A percentile compares a stretch with the other conserved stretches of the same genome.
Evolutionary conservation across 2,113 vertebrate genomes (phyloP).

Genomic region (Brachionichthys hirsutus): DNA sequence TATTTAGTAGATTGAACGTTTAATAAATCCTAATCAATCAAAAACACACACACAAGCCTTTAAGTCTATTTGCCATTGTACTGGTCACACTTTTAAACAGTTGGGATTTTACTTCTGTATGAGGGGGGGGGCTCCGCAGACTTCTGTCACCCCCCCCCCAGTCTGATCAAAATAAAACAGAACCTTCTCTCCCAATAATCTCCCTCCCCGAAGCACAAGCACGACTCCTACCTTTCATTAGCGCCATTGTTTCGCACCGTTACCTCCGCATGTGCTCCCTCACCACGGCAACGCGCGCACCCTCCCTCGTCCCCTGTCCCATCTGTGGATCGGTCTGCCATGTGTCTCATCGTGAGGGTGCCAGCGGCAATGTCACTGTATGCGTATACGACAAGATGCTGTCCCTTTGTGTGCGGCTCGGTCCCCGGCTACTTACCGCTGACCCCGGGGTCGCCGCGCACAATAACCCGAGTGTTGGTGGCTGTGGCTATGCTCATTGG

Average conservation of each 20-base stretch:
- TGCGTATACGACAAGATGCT: slow-evolving; percentile 72
- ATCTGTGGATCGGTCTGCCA: slow-evolving; percentile 78
- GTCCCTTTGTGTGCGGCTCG: slow-evolving; percentile 61
- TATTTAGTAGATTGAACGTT: slow-evolving; percentile 1
- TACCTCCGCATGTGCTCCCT: slow-evolving; percentile 73
- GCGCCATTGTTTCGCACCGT: slow-evolving; percentile 75
- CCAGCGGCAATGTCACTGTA: slow-evolving; percentile 72
- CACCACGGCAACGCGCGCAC: slow-evolving; percentile 65
- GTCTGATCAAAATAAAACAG: slow-evolving; percentile 60
- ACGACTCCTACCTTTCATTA: slow-evolving; percentile 71
- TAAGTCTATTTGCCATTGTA: slow-evolving; percentile 56
- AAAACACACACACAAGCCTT: slow-evolving; percentile 16
- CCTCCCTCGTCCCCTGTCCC: slow-evolving; percentile 56
- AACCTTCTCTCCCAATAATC: slow-evolving; percentile 69
- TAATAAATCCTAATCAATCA: slow-evolving; percentile 9
- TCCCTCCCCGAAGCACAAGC: slow-evolving; percentile 63
- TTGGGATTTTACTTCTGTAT: slow-evolving; percentile 69
- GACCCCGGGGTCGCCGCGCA: slow-evolving; percentile 69
- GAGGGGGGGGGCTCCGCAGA: slow-evolving; percentile 58
- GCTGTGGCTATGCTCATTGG: slow-evolving; percentile 66
- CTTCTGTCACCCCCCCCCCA: slow-evolving; percentile 51
- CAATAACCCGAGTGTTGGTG: slow-evolving; percentile 74
- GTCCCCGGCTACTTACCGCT: slow-evolving; percentile 61
- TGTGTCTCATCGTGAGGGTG: slow-evolving; percentile 71
- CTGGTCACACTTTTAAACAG: slow-evolving; percentile 77